Evolutionary conservation across 2,888 invertebrate species (phyloP).

Genomic region (Lycophotia porphyrea): DNA sequence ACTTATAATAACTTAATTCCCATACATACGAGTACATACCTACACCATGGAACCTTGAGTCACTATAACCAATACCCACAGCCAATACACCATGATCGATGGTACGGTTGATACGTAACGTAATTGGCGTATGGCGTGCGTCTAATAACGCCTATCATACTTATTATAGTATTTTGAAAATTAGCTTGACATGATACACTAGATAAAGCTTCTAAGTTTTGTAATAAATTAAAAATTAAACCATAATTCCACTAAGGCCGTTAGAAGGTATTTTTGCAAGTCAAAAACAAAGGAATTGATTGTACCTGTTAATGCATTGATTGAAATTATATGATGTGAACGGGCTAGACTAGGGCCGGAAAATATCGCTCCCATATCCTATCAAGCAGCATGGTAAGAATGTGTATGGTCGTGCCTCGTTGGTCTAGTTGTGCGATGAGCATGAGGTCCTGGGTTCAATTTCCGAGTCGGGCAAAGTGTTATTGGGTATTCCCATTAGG

Average conservation of each 20-base stretch:
- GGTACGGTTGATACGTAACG: slow-evolving; percentile 20
- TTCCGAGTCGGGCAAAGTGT: too few species aligned
- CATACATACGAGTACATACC: slow-evolving; percentile 2
- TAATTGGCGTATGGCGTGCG: slow-evolving; percentile 27
- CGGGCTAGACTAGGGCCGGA: too few species aligned
- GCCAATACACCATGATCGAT: slow-evolving; percentile 35
- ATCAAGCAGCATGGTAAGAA: too few species aligned
- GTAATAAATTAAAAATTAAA: background rate
- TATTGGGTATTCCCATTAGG: too few species aligned
- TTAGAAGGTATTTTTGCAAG: background rate
- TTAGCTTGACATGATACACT: slow-evolving; percentile 2
- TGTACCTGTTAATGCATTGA: too few species aligned
- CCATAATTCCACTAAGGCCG: background rate
- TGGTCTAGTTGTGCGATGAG: too few species aligned
- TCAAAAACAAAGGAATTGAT: background rate
- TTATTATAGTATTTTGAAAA: slow-evolving; percentile 1
- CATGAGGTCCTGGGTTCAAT: too few species aligned
- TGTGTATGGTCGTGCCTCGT: too few species aligned
- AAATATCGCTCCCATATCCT: too few species aligned
- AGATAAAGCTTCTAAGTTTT: background rate
- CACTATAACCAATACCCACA: background rate
- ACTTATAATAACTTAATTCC: slow-evolving; percentile 34
- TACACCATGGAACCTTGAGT: slow-evolving; percentile 37
- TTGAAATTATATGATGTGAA: too few species aligned
- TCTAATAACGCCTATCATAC: slow-evolving; percentile 2